phyloP scores from a whole-genome alignment of 2,888 invertebrate genomes.

The Acanthosepion esculentum region DNA sequence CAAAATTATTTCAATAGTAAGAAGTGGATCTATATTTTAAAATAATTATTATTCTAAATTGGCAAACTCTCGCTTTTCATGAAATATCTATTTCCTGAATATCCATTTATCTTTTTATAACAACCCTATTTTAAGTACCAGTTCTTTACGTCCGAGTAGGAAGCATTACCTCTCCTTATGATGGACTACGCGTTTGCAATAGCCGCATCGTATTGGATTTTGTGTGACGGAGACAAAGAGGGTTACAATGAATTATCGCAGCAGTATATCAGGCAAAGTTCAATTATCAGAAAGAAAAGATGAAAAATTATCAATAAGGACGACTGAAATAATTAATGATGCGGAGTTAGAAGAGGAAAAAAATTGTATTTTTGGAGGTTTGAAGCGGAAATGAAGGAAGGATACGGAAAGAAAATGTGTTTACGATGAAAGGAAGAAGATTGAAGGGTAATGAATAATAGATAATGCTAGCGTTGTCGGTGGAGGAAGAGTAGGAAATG shows the following conservation, averaged over 20 bases:
- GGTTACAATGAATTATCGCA: not conserved
- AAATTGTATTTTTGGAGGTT: not conserved
- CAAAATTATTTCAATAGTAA: too few species aligned
- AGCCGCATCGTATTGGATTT: not conserved
- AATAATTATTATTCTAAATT: not conserved
- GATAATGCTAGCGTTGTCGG: too few species aligned
- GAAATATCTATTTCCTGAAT: not conserved
- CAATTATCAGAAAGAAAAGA: not conserved
- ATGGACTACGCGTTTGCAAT: not conserved
- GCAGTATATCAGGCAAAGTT: not conserved
- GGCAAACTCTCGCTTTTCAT: not conserved
- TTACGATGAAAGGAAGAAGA: too few species aligned
- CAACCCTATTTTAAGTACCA: not conserved
- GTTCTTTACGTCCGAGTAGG: not conserved
- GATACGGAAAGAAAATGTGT: too few species aligned
- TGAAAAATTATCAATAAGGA: not conserved
- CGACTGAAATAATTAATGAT: not conserved
- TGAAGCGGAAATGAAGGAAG: too few species aligned
- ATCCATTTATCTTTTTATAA: not conserved
- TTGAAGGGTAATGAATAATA: too few species aligned
- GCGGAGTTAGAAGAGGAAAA: not conserved
- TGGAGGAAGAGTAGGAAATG: too few species aligned
- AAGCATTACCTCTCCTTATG: not conserved
- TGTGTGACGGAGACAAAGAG: not conserved
- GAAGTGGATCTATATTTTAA: not conserved